phyloP scores from a whole-genome alignment of 2,113 vertebrate species.

The Aptenodytes forsteri region DNA sequence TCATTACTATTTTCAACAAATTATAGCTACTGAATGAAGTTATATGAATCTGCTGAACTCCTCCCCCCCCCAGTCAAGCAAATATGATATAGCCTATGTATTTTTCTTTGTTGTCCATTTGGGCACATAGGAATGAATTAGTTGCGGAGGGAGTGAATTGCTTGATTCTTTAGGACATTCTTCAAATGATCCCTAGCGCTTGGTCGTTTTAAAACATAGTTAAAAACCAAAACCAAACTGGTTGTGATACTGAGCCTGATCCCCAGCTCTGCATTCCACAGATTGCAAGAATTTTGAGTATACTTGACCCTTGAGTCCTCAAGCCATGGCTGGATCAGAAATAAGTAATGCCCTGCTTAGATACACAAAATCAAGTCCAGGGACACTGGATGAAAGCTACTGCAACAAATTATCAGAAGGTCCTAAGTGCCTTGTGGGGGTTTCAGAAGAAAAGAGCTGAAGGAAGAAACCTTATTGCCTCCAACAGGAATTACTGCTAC shows the following conservation, averaged over 20 bases:
- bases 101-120: neutral
- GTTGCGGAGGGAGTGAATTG: neutral
- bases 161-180: neutral
- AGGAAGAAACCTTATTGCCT: neutral
- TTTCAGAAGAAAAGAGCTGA: neutral
- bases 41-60: no score
- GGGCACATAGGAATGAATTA: neutral
- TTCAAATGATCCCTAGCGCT: neutral
- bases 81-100: fast-evolving
- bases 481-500: neutral
- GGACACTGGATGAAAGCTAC: neutral
- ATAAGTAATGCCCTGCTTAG: neutral
- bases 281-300: neutral
- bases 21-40: neutral
- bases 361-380: neutral
- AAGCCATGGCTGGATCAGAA: neutral
- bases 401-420: neutral
- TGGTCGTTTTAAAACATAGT: neutral
- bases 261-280: neutral
- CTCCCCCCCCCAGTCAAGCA: neutral
- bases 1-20: neutral
- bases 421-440: neutral
- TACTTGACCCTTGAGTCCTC: neutral
- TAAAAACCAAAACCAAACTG: neutral
- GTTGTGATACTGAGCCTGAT: neutral